Evolutionary conservation across 1,140 invertebrate genomes (phyloP), one percentile per base, ranked within the genome.

Genomic region (Hypothenemus hampei): DNA sequence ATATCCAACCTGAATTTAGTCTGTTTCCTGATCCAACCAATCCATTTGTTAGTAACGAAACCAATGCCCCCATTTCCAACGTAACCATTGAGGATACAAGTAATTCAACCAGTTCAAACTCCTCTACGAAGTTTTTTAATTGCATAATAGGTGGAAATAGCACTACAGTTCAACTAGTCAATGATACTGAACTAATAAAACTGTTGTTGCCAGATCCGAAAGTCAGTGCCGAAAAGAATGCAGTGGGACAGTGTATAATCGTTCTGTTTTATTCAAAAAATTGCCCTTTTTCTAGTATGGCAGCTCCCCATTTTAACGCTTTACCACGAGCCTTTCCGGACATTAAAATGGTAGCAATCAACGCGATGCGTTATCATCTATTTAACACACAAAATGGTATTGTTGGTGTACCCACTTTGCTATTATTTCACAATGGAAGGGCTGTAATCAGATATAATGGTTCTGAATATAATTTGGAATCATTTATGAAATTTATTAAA

Each of bases 371-470:
- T 66, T 85, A 92, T 67, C 85, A 86, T 60, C 82, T 86, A 37
- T 87, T 93, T 23, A 95, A 95, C 73, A 89, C 91, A 0, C 87
- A 92, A 65, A 94, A 92, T 77, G 93, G 93, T 15, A 89, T 96
- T 58, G 85, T 94, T n/a, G 91, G 90, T 15, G 86, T 97, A 19
- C 93, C 93, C 29, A 94, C 92, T 24, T 70, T 97, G 8, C 81
- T 97, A 72, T 77, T 98, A 46, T 92, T 97, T 64, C 93, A 97
- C 68, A 95, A 95, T 75, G 91, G 91, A 0, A 82, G 89, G 67
- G 82, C 90, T 19, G 81, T 91, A 21, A 85, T 85, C 1, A 89
- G 91, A 73, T 94, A 88, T 58, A 94, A 96, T 75, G 84, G 85
- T 15, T 87, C 89, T 8, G 81, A 87, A 41, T 88, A 91, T 60